Evolutionary conservation across 2,113 vertebrate species (phyloP).

Genomic region (Taxidea taxus): DNA sequence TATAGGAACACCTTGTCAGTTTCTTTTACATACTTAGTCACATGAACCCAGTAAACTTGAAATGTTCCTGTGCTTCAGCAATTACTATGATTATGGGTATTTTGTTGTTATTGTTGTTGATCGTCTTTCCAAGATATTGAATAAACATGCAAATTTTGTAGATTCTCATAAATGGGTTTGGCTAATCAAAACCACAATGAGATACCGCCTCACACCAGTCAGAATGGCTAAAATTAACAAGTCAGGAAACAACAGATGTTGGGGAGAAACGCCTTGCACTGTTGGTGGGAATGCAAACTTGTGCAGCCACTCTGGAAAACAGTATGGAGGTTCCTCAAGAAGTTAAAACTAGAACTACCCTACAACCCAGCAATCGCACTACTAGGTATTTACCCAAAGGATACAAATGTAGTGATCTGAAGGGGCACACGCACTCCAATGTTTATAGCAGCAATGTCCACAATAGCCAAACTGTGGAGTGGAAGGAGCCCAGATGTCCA

Average conservation of each 20-base stretch:
- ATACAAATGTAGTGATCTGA: neutral
- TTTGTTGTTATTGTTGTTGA: neutral
- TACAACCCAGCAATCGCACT: neutral
- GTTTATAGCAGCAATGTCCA: neutral
- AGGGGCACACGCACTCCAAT: neutral
- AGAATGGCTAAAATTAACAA: neutral
- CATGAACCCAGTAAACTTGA: neutral
- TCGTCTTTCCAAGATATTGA: rapidly evolving
- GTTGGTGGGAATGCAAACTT: neutral
- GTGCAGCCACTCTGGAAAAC: neutral
- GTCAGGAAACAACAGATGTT: neutral
- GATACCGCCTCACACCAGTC: neutral
- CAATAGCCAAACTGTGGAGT: neutral
- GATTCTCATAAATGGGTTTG: neutral
- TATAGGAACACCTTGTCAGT: neutral
- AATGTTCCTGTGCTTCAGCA: neutral
- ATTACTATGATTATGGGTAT: neutral
- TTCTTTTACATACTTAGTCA: slow-evolving; percentile 25
- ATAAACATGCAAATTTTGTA: slow-evolving; percentile 21
- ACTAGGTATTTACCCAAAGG: too few species aligned
- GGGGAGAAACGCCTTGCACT: neutral
- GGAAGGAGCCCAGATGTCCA: neutral
- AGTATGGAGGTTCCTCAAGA: neutral
- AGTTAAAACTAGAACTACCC: neutral
- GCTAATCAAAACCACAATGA: neutral